Evolutionary conservation across 2,113 vertebrate genomes (phyloP).

Genomic region (Glaucidium brasilianum): DNA sequence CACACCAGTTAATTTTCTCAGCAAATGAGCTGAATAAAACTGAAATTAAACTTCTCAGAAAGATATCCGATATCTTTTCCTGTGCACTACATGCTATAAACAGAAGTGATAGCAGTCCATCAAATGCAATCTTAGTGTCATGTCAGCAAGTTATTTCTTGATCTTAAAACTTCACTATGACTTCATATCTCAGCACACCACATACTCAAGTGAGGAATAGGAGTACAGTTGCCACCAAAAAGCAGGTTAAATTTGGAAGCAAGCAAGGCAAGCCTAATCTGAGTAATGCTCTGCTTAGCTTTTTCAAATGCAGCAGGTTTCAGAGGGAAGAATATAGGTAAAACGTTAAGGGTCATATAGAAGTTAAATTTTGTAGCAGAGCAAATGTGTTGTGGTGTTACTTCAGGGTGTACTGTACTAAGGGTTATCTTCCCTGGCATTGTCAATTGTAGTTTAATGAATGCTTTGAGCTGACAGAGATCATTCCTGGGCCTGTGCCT

Average conservation of each 20-base stretch:
- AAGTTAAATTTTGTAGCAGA: neutral
- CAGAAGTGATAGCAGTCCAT: neutral
- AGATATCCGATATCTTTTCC: neutral
- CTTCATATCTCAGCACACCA: accelerated
- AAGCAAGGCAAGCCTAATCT: neutral
- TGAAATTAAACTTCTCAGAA: neutral
- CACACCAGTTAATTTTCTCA: neutral
- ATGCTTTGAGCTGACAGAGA: too few species aligned
- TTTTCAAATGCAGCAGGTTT: neutral
- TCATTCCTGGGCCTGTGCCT: neutral
- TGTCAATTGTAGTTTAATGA: too few species aligned
- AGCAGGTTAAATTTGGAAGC: neutral
- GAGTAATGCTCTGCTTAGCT: neutral
- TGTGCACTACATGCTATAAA: neutral
- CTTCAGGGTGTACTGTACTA: accelerated
- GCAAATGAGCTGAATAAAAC: neutral
- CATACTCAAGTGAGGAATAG: neutral
- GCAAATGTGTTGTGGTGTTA: neutral
- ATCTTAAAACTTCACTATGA: neutral
- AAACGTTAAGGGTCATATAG: neutral
- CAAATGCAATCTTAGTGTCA: neutral
- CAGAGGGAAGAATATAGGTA: neutral
- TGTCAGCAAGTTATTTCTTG: neutral
- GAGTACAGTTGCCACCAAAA: neutral
- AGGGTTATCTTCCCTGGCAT: neutral